These are phyloP conservation scores for Nomada fabriciana DNA, from an alignment of 2,888 invertebrate species.

Conservation along the genomic window DNA sequence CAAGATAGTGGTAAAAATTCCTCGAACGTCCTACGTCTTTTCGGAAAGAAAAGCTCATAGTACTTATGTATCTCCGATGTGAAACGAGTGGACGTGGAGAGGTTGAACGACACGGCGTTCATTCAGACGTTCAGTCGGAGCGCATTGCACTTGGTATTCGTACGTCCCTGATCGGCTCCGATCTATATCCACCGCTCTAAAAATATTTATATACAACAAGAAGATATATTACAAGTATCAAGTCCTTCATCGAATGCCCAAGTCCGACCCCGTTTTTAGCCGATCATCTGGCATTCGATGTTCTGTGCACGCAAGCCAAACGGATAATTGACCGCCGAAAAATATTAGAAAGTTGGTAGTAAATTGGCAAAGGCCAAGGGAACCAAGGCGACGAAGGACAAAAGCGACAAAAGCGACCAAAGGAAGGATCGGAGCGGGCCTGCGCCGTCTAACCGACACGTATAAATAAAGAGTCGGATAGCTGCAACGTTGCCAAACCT, in stretches of 20 bases:
- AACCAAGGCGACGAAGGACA: constrained; percentile 54
- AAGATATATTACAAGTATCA: constrained; percentile 9
- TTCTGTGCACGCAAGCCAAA: neutral
- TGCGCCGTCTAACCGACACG: constrained; percentile 66
- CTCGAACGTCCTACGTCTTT: neutral
- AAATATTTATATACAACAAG: constrained; percentile 49
- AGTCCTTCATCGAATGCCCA: neutral
- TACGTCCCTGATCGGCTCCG: constrained; percentile 55
- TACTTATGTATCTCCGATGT: neutral
- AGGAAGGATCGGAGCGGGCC: constrained; percentile 54
- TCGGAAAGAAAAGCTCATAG: neutral
- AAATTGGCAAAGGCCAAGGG: constrained; percentile 43
- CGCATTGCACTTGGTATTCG: constrained; percentile 32
- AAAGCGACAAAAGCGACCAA: constrained; percentile 51
- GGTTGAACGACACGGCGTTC: constrained; percentile 30
- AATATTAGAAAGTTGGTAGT: constrained; percentile 36
- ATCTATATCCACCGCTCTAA: constrained; percentile 26
- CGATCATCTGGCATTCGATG: neutral
- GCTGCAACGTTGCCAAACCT: constrained; percentile 77
- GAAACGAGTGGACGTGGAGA: neutral
- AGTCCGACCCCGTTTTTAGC: neutral
- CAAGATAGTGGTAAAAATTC: constrained; percentile 24
- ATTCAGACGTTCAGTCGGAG: constrained; percentile 24
- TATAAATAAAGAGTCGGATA: constrained; percentile 73
- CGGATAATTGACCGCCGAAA: constrained; percentile 40